Base-by-base conservation (phyloP, 2,113 vertebrate species). In the Sebastes schlegelii region DNA sequence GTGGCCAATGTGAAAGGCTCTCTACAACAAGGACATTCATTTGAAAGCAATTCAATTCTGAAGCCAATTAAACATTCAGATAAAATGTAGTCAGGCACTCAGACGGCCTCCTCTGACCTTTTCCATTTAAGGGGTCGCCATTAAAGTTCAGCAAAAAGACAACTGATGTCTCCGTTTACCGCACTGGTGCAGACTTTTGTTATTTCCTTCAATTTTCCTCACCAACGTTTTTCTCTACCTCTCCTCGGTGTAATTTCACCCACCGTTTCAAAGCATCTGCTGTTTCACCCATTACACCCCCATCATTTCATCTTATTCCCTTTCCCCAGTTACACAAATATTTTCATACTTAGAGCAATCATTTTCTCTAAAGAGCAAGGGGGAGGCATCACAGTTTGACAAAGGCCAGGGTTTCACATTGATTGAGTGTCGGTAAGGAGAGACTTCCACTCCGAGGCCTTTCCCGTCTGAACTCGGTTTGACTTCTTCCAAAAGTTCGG, bases 241-340 rank as follows among this genome's bases (percentile, higher is more conserved):
- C 81, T 74, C 60, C 74, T 83, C 21, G 0, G 58, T 10, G 40
- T 80, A 74, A 84, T 81, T 80, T 46, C 1, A 0, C 57, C 61
- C 69, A 49, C 43, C 45, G 0, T 72, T 63, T 77, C 34, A 83
- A 69, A 86, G 74, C 58, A 5, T 70, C 80, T 89, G 19, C 79
- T 14, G 48, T 87, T 92, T 86, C 82, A 49, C 16, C 79, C 64
- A 68, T 85, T 82, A 80, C 51, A 13, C 54, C 60, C 65, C 62
- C 12, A 1, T 23, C 40, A 58, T 34, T 74, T 88, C 54, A 21
- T 67, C 77, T 54, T 45, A 78, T 17, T 45, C 42, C 0, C 48
- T 69, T 72, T 82, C 9, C 23, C 62, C 80, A 76, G 54, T 92
- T 85, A 84, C 34, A 80, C 82, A 89, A 91, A 92, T 91, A 90